Evolutionary conservation across 2,888 invertebrate species (phyloP), one percentile per base, ranked within the genome.

Genomic region (Dasypolia templi): DNA sequence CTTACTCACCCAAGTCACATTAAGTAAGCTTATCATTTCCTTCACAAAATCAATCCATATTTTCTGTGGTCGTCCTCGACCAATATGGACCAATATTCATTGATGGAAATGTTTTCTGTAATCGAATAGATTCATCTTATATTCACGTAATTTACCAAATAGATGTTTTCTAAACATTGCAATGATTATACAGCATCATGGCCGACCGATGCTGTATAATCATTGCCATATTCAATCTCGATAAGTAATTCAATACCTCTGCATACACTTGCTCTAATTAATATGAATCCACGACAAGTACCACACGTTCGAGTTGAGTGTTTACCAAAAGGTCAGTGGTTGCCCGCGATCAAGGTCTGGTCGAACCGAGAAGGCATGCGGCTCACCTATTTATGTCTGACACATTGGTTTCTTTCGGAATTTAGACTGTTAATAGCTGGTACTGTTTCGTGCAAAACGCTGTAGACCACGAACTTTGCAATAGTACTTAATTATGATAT

Each of bases 291-390:
- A 72, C 72, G 70, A 75, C 74, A 77, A 72, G 72, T 83, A 79
- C 69, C 71, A 82, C 83, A 77, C 78, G 79, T 73, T 83, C 82
- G 72, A 82, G 69, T 63, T 71, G 79, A 82, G 74, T 84, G 82
- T 68, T 78, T 82, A 72, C 73, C 42, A 74, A 93, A 93, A 94
- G 93, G 94, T 93, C 92, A 88, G 88, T 79, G 76, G 89, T 88
- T 91, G 93, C 90, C 91, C 92, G 91, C 90, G 82, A 89, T 88
- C 93, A 94, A 94, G 94, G 93, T 83, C 87, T 61, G 55, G 44
- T 77, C 71, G 84, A 84, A 84, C 82, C 72, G 87, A 88, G 77
- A 66, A 73, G 86, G 85, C 75, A 87, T 88, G 89, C 85, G 83
- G 72, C 81, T 79, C 75, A 74, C 64, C 67, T 67, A 74, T 72